Evolutionary conservation across 2,888 invertebrate genomes (phyloP), one percentile per base, ranked within the genome.

Genomic region (Drosophila seclusa): DNA sequence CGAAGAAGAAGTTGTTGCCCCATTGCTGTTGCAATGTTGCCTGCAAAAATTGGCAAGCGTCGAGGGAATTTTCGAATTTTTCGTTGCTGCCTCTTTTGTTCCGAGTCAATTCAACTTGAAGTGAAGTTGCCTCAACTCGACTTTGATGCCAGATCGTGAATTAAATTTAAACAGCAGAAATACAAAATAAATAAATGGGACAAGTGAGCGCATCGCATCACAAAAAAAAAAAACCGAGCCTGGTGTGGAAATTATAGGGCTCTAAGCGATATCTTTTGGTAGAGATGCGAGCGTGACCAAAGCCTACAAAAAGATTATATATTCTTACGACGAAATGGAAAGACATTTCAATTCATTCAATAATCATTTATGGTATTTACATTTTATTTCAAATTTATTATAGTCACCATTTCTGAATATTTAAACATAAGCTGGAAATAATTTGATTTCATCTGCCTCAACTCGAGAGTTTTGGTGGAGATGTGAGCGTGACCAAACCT

Each of bases 131-230:
- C 60, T 34, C 42, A 36, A 53, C 40, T 67, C 52, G 59, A 72
- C 64, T 65, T 65, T 76, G 76, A 70, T 76, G 81, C 68, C 73
- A 71, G 89, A 85, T 89, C 87, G 87, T 87, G 87, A 87, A 87
- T 90, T 89, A 87, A 87, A 86, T 89, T 90, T 87, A 86, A 90
- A 79, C 87, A 75, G 80, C 84, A 89, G 71, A 84, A 82, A 82
- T 79, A 82, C 89, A 85, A 85, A 85, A 87, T 87, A 90, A 89
- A 87, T 89, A 87, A 87, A 87, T 87, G 87, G 90, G 89, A 87
- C 87, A 90, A 89, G 83, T 90, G 88, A 87, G 87, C 75, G 64
- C 64, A 60, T 68, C 53, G 48, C 62, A 62, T 68, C 52, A 27
- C 36, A 55, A 59, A 40, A 60, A 74, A 62, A 58, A 21, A n/a